Percentiles rank a stretch among this genome's conserved stretches.
These are phyloP conservation scores for Chascanopsetta lugubris DNA, from an alignment of 2,113 vertebrate species.

Conservation along the genomic window DNA sequence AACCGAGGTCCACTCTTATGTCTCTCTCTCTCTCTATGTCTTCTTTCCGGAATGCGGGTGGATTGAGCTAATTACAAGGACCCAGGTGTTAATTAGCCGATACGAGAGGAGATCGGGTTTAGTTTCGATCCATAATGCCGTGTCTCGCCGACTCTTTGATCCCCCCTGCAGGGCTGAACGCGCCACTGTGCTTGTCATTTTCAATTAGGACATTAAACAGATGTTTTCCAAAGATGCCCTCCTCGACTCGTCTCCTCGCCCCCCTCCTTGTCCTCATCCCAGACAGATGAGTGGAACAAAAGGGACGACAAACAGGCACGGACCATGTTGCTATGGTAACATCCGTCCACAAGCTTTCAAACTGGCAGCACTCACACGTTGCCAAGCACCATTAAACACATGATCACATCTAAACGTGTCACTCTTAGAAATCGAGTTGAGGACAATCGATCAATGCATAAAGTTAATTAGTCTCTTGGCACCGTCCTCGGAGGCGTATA, in stretches of 20 bases:
- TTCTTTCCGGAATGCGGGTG: conserved; percentile 25
- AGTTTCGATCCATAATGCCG: conserved; percentile 65
- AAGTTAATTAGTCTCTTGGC: conserved; percentile 25
- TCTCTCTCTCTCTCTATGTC: conserved; percentile 35
- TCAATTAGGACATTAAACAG: conserved; percentile 76
- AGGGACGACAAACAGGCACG: conserved; percentile 57
- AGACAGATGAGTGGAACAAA: conserved; percentile 60
- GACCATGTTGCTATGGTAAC: conserved; percentile 36
- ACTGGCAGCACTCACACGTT: conserved; percentile 8
- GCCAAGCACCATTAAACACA: conserved; percentile 19
- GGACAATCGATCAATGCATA: conserved; percentile 25
- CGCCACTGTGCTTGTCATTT: conserved; percentile 72
- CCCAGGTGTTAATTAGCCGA: conserved; percentile 75
- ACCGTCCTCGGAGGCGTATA: conserved; percentile 4
- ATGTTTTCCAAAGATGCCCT: conserved; percentile 59
- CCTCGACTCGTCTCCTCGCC: conserved; percentile 38
- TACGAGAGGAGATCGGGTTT: conserved; percentile 53
- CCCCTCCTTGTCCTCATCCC: conserved; percentile 43
- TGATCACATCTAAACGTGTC: conserved; percentile 47
- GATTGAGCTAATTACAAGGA: conserved; percentile 66
- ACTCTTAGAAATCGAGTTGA: conserved; percentile 30
- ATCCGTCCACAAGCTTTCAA: conserved; percentile 13
- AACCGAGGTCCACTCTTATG: conserved; percentile 20
- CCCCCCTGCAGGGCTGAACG: conserved; percentile 66
- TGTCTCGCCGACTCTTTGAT: conserved; percentile 72